Percentiles rank a stretch among this genome's conserved stretches.
Evolutionary conservation across 2,888 invertebrate species (phyloP).

Genomic region (Tenthredo livida): DNA sequence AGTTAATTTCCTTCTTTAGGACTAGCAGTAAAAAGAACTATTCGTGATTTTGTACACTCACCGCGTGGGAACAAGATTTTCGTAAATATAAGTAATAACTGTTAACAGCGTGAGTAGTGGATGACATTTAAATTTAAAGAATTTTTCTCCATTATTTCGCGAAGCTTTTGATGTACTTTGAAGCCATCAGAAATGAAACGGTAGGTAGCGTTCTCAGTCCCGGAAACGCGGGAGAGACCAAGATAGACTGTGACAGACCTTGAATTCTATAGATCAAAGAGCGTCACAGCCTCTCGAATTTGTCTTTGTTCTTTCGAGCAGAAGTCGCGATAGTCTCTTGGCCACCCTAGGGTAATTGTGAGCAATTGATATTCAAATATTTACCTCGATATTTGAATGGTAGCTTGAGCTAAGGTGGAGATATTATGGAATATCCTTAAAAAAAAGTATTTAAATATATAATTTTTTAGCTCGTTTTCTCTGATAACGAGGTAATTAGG

Average conservation of each 20-base stretch:
- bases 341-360: constrained; percentile 1
- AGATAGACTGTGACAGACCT: neutral
- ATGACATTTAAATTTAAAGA: neutral
- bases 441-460: neutral
- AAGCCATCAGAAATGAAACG: neutral
- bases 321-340: neutral
- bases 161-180: neutral
- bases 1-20: neutral
- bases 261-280: constrained; percentile 38
- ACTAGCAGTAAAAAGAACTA: neutral
- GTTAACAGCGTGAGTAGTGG: neutral
- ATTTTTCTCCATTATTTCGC: neutral
- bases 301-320: neutral
- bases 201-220: neutral
- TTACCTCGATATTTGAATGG: neutral
- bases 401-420: neutral
- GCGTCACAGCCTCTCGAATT: neutral
- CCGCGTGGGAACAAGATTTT: neutral
- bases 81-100: neutral
- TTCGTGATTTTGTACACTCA: neutral
- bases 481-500: neutral
- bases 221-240: neutral
- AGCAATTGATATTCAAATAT: constrained; percentile 25
- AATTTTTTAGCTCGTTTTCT: neutral
- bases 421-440: neutral